phyloP scores from a whole-genome alignment of 64 coral and sea anemone genomes.

The Pachyseris speciosa region DNA sequence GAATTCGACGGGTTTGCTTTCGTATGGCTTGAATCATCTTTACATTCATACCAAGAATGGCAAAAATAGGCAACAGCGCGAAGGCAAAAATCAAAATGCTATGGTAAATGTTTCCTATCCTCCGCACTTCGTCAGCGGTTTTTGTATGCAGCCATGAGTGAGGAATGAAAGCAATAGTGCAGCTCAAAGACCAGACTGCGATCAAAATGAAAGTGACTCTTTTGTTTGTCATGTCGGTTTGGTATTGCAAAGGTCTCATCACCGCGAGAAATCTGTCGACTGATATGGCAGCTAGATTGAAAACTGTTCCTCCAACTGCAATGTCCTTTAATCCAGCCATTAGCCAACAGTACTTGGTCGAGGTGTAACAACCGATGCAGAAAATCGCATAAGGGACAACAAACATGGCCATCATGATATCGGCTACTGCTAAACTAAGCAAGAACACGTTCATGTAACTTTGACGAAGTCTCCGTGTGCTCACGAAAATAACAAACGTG shows the following conservation, averaged over 20 bases:
- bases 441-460: constrained; percentile 69
- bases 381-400: constrained; percentile 50
- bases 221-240: constrained; percentile 26
- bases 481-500: constrained; percentile 43
- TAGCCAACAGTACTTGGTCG: neutral
- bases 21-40: too few species aligned
- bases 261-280: constrained; percentile 26
- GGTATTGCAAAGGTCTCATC: constrained; percentile 3
- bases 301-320: neutral
- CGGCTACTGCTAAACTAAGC: constrained; percentile 53
- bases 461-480: neutral
- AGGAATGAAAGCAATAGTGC: too few species aligned
- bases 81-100: too few species aligned
- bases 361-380: constrained; percentile 33
- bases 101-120: too few species aligned
- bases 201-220: neutral
- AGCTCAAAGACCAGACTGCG: constrained; percentile 9
- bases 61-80: too few species aligned
- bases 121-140: too few species aligned
- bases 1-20: too few species aligned
- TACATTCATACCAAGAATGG: too few species aligned
- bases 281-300: constrained; percentile 27
- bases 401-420: constrained; percentile 25
- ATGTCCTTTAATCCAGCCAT: constrained; percentile 11
- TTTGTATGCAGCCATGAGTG: too few species aligned